Evolutionary conservation across 2,113 vertebrate genomes (phyloP), one percentile per base, ranked within the genome.

Genomic region (Xiphophorus couchianus): DNA sequence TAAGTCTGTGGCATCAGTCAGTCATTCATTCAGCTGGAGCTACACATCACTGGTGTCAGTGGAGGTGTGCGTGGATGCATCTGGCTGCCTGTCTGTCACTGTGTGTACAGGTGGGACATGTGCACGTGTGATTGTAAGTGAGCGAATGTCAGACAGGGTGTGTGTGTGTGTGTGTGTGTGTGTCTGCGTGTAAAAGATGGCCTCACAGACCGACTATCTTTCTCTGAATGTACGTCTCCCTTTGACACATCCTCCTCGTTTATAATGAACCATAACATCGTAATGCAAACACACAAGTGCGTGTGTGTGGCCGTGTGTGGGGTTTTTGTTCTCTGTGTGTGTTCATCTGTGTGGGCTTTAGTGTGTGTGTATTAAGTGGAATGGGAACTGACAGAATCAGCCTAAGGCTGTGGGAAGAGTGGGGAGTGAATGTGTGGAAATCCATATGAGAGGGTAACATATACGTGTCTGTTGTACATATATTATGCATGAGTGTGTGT

Each of bases 181-280:
- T 65, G 29, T 30, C 29, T 30, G 33, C 33, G 7, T 33, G 33
- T 33, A 31, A 31, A 48, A 82, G 35, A 66, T 25, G 44, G 19
- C 35, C 62, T 66, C 61, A 19, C 71, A 51, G 67, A 70, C 72
- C 81, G 69, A 73, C 76, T 62, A 71, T 78, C 61, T 82, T 67
- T 74, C 66, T 71, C 51, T 86, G 65, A 78, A 71, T 62, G 72
- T 69, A 54, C 66, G 48, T 64, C 74, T 83, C 25, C 30, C 60
- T 77, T 35, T 85, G 81, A 89, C 84, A 90, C 69, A 76, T 85
- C 83, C 74, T 84, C 71, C 77, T 89, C 88, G 86, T 91, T 76
- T 86, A 90, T 89, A 90, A 90, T 92, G 66, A 86, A 92, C 86
- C 69, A 82, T 71, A 87, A 88, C 83, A 90, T 68, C 54, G 67